These are phyloP conservation scores for Dolichallabes microphthalmus DNA, from an alignment of 2,113 vertebrate genomes.

Conservation along the genomic window DNA sequence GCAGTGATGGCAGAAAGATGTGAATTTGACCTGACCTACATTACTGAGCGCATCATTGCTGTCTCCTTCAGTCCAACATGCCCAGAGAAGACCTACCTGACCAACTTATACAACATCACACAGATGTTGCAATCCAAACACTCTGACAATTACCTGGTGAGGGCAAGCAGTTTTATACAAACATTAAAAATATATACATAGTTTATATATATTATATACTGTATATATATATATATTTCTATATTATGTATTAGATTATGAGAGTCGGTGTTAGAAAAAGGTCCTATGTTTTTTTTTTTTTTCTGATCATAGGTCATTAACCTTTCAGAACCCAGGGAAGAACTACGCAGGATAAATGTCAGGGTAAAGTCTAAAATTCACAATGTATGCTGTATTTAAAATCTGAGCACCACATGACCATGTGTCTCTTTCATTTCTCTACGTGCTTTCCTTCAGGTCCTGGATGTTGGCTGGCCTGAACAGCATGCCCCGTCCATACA, in stretches of 20 bases:
- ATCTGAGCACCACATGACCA: background rate
- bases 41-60: constrained; percentile 89
- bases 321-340: constrained; percentile 80
- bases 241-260: too few relatives aligned
- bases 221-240: too few relatives aligned
- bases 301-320: constrained; percentile 81
- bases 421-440: background rate
- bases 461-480: constrained; percentile 88
- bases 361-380: constrained; percentile 74
- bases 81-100: constrained; percentile 80
- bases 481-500: constrained; percentile 82
- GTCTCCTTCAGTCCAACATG: constrained; percentile 76
- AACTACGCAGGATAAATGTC: constrained; percentile 78
- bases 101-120: constrained; percentile 79
- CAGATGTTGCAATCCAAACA: constrained; percentile 91
- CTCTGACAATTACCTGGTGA: constrained; percentile 77
- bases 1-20: constrained; percentile 79
- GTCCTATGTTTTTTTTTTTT: background rate
- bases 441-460: constrained; percentile 68
- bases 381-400: background rate
- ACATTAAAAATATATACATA: background rate
- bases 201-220: too few relatives aligned
- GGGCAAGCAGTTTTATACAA: background rate
- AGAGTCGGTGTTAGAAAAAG: background rate
- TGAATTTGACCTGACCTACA: constrained; percentile 86